A percentile compares a stretch with the other conserved stretches of the same genome.
These are phyloP conservation scores for Leptoclinus maculatus DNA, from an alignment of 2,797 vertebrate species.

Conservation along the genomic window DNA sequence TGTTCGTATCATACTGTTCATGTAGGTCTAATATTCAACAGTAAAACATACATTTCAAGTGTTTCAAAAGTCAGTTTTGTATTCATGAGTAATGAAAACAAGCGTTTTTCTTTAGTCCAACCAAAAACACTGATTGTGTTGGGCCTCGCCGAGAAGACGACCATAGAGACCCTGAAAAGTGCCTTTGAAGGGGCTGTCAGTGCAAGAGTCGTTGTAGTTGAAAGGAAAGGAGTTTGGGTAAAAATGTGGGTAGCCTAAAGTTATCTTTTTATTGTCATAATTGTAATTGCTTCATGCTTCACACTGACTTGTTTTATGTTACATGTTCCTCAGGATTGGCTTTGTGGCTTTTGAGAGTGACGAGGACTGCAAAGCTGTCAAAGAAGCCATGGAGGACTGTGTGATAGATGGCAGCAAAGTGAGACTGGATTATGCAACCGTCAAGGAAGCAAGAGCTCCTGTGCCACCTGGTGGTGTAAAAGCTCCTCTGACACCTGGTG, in stretches of 20 bases:
- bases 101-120: slow-evolving; percentile 69
- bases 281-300: no score
- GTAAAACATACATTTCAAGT: background rate
- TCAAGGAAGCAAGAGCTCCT: no score
- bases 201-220: slow-evolving; percentile 87
- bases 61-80: background rate
- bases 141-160: slow-evolving; percentile 91
- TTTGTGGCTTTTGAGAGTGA: slow-evolving; percentile 93
- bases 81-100: background rate
- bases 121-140: slow-evolving; percentile 90
- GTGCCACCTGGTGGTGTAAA: no score
- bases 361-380: slow-evolving; percentile 90
- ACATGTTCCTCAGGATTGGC: slow-evolving; percentile 86
- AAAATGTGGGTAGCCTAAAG: slow-evolving; percentile 83
- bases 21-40: background rate
- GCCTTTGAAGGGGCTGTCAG: slow-evolving; percentile 90
- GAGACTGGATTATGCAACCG: no score
- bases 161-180: slow-evolving; percentile 87
- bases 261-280: background rate
- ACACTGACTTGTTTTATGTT: slow-evolving; percentile 73
- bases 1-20: slow-evolving; percentile 15
- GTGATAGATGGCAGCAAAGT: no score
- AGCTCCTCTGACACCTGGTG: no score
- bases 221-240: slow-evolving; percentile 87
- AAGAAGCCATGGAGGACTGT: slow-evolving; percentile 93